Evolutionary conservation across 1,140 invertebrate genomes (phyloP), one percentile per base, ranked within the genome.

Genomic region (Plutomurus gul): DNA sequence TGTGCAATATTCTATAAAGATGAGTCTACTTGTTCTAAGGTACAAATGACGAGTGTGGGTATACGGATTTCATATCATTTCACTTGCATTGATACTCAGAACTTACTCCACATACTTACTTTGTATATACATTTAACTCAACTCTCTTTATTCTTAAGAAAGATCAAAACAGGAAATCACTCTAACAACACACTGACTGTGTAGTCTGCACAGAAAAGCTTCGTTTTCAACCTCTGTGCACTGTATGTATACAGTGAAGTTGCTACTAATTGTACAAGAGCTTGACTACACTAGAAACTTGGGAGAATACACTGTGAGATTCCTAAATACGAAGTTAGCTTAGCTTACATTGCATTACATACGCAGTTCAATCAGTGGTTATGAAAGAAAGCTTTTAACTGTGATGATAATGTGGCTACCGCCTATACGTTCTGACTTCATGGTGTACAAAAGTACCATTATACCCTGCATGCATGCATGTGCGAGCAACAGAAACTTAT

Each of bases 151-250:
- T 56, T 56, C 51, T 56, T 11, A 56, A 56, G 51, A 65, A 65
- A 65, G 56, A 65, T 65, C 56, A 30, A 30, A 65, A 36, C 27
- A 65, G 56, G 56, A 65, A 56, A 56, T 56, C 13, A 13, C 51
- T 56, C 22, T 47, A 20, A 51, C 47, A 51, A 51, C 18, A 51
- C 20, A 51, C 47, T 51, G 47, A 51, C 47, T 22, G 7, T 51
- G 25, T 51, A n/a, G n/a, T n/a, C n/a, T 51, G 20, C 25, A 25
- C 47, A n/a, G 47, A 25, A 22, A 51, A n/a, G n/a, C n/a, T n/a
- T n/a, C n/a, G n/a, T n/a, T 51, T 22, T 51, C 47, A 47, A 20
- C n/a, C n/a, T n/a, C n/a, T 47, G 43, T 47, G 43, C 43, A 47
- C 20, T 51, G 18, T n/a, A 7, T 51, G 47, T 16, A 22, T 4